Base-by-base conservation (phyloP, 37 sponge, comb jelly and placozoan genomes). In the Lycopodina hypogea region DNA sequence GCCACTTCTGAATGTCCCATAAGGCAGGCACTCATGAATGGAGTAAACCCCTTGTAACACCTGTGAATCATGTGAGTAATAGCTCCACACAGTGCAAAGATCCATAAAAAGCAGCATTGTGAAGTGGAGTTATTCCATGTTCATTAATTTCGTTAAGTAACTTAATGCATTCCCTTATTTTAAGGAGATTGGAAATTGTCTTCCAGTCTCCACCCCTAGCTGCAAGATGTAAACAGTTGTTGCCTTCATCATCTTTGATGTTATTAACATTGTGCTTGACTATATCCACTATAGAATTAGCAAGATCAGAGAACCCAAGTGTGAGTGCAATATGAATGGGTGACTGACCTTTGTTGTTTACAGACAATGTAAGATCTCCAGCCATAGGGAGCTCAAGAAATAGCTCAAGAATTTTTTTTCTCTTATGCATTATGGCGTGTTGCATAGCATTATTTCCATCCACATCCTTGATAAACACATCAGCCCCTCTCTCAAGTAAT, bases 51-150 rank as follows among this genome's bases (percentile, higher is more conserved):
- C 17, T 0, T 19, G 48, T 75, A 59, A 68, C 85, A 87, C 30
- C 78, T 83, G 72, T 86, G 93, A 41, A 89, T n/a, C 79, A 95
- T 83, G 29, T 45, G 2, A 95, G 85, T 2, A 95, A 83, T 15
- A 95, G 41, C 42, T 92, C 88, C 8, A 90, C 79, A 26, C 81
- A 82, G 8, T 73, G 78, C 14, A 39, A 15, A 51, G 86, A 69
- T 0, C 96, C 96, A 28, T 59, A 24, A 14, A 0, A 19, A 23
- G 93, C 86, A 48, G 90, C 96, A 22, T 45, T 9, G 58, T 95
- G 96, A 8, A 95, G 87, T 26, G 96, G 96, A 7, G 96, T 95
- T 6, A n/a, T 51, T 59, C 93, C 96, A 61, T 21, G 29, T 0
- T 50, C 28, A 71, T 88, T 82, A 53, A 56, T 45, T 58, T 95